These are phyloP conservation scores for Diorhabda carinulata DNA, from an alignment of 1,140 invertebrate genomes.

Conservation along the genomic window DNA sequence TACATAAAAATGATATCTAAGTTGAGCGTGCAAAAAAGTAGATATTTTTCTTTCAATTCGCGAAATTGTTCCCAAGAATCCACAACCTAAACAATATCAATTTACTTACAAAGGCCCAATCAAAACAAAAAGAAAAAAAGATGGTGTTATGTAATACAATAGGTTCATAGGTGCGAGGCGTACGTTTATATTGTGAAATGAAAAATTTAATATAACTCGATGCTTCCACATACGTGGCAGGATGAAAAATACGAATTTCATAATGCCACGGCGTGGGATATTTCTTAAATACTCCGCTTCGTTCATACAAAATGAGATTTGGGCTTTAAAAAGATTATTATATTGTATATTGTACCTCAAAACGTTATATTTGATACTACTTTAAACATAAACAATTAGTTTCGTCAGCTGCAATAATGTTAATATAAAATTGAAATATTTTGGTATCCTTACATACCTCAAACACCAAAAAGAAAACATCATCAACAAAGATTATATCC, in stretches of 20 bases:
- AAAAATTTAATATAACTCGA: conserved; percentile 3
- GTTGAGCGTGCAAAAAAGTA: neutral
- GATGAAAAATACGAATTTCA: neutral
- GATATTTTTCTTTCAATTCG: conserved; percentile 16
- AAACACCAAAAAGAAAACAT: no score
- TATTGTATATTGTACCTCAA: no score
- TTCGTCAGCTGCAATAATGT: no score
- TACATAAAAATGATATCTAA: no score
- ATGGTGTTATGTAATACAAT: conserved; percentile 6
- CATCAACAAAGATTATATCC: no score
- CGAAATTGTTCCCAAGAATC: conserved; percentile 11
- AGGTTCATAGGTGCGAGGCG: conserved; percentile 10
- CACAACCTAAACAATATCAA: conserved; percentile 18
- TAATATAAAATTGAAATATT: no score
- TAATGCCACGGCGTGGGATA: neutral
- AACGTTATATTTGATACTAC: no score
- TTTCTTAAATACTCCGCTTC: neutral
- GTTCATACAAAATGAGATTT: conserved; percentile 1
- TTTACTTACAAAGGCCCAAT: conserved; percentile 12
- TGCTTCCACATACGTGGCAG: neutral
- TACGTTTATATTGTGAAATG: conserved; percentile 14
- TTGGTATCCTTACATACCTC: no score
- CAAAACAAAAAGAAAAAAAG: conserved; percentile 11
- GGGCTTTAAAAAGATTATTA: no score
- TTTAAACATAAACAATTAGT: no score